These are phyloP conservation scores for Rafetus swinhoei DNA, from an alignment of 2,113 vertebrate species.

Conservation along the genomic window DNA sequence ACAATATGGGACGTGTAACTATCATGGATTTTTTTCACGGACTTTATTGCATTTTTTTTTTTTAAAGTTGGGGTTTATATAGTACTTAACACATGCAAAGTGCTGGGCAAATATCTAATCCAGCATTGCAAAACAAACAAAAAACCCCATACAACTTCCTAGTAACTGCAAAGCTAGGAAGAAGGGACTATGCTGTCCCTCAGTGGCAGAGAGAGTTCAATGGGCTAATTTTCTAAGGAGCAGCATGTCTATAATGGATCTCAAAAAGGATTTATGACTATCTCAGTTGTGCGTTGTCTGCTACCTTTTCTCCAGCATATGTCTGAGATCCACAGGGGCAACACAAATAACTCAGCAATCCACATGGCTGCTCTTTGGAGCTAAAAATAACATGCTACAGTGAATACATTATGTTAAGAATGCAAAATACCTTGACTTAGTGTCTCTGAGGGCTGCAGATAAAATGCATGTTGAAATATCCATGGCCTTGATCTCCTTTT, in stretches of 20 bases:
- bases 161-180: rapidly evolving
- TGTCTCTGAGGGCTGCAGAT: conserved; percentile 60
- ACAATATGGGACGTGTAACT: not conserved
- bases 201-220: rapidly evolving
- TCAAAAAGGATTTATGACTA: not conserved
- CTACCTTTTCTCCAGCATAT: conserved; percentile 55
- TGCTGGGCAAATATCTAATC: rapidly evolving
- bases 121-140: rapidly evolving
- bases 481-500: conserved; percentile 24
- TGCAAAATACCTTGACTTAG: conserved; percentile 40
- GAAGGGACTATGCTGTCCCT: rapidly evolving
- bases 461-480: conserved; percentile 55
- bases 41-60: rapidly evolving
- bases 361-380: conserved; percentile 47
- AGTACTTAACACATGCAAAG: not conserved
- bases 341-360: conserved; percentile 37
- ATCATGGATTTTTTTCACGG: not conserved
- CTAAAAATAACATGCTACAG: conserved; percentile 53
- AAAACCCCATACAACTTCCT: rapidly evolving
- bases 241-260: not conserved
- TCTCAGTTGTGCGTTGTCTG: conserved; percentile 20
- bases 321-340: conserved; percentile 53
- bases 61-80: not conserved
- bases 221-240: not conserved
- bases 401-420: conserved; percentile 17